phyloP scores from a whole-genome alignment of 1,140 invertebrate genomes.

The Trichogramma pretiosum region DNA sequence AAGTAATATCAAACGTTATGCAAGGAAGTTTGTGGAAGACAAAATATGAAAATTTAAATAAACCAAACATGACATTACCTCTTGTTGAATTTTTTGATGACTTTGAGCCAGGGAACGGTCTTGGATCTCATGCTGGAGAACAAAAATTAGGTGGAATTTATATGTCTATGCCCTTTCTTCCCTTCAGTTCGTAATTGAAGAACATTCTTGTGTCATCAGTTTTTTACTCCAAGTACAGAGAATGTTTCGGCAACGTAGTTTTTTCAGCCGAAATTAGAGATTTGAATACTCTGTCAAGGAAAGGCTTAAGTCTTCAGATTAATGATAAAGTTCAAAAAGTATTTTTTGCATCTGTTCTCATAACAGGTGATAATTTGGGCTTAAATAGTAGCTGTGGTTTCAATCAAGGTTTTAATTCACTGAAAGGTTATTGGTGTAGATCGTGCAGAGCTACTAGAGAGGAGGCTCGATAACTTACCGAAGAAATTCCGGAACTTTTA shows the following conservation, averaged over 20 bases:
- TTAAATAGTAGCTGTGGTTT: conserved; percentile 17
- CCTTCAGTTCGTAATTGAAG: neutral
- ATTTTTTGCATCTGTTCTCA: neutral
- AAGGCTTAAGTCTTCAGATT: no score
- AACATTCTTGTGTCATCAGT: neutral
- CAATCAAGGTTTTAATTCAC: conserved; percentile 16
- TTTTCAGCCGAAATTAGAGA: no score
- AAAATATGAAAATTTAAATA: neutral
- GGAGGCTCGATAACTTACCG: conserved; percentile 1
- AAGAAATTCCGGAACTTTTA: conserved; percentile 1
- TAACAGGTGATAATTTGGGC: conserved; percentile 18
- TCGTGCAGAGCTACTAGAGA: conserved; percentile 10
- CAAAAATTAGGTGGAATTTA: neutral
- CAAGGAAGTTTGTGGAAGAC: conserved; percentile 1
- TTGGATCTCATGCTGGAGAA: conserved; percentile 8
- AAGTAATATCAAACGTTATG: neutral
- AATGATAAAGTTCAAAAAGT: no score
- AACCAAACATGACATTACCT: conserved; percentile 3
- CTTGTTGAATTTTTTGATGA: conserved; percentile 14
- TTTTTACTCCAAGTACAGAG: neutral
- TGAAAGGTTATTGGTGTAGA: conserved; percentile 17
- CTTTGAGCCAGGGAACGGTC: conserved; percentile 11
- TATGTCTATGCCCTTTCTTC: neutral
- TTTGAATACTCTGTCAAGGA: no score
- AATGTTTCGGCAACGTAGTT: neutral